Base-by-base conservation (phyloP, 2,888 invertebrate species). In the Diarsia dahlii region DNA sequence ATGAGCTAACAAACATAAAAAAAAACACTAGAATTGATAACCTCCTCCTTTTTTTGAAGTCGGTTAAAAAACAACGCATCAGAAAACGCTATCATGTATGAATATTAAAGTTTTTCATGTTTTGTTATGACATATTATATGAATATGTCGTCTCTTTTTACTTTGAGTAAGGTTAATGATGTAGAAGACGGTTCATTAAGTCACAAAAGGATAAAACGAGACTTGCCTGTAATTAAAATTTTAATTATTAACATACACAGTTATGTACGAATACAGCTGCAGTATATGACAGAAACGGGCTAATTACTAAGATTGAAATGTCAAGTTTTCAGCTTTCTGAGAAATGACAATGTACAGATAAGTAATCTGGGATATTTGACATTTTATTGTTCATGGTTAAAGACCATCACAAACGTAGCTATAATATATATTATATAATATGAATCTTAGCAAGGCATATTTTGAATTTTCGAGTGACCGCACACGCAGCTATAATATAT, bases 81-180 rank as follows among this genome's bases (percentile, higher is more conserved):
- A 9, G 6, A 71, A n/a, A 50, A 1, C 18, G 18, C 5, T 28
- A 13, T 39, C 48, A n/a, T 23, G 6, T 12, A 15, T 63, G 10
- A 48, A 46, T 28, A 52, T 50, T 0, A 20, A 15, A 1, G 10
- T 20, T 50, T 66, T 48, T 66, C 8, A 18, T 28, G 48, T n/a
- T 63, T 12, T 78, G 39, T 56, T 28, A 50, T 18, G 28, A 18
- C 58, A 48, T 28, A 13, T 45, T 28, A 13, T 45, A 34, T 54
- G 15, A 56, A 58, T 71, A 15, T 62, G 60, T 68, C 75, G 48
- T 60, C 34, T 81, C 63, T 75, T 74, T 70, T 62, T 54, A 78
- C 77, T 76, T 86, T 85, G 85, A 87, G 80, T 77, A 74, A 74
- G 73, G 85, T 80, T 89, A 87, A 89, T 89, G 89, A 84, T 80